A percentile compares a stretch with the other conserved stretches of the same genome.
These are phyloP conservation scores for Otus sunia DNA, from an alignment of 2,113 vertebrate genomes.

Conservation along the genomic window DNA sequence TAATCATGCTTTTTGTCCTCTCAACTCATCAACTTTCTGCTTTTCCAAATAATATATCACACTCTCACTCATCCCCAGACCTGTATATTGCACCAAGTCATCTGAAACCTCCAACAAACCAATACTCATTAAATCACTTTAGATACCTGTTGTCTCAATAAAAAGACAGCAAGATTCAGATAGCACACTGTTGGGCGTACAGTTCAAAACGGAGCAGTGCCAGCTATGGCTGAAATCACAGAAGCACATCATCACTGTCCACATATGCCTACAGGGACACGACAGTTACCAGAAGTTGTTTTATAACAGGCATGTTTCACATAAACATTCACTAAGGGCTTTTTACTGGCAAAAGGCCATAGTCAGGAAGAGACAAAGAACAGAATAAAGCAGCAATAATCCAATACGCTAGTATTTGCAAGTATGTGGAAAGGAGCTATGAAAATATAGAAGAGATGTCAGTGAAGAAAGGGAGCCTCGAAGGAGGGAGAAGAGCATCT, in stretches of 20 bases:
- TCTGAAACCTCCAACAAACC: neutral
- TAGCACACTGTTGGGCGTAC: fast-evolving
- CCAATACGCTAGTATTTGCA: neutral
- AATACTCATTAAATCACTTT: neutral
- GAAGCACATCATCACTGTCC: neutral
- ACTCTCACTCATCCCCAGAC: neutral
- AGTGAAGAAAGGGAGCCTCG: neutral
- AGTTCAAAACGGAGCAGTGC: neutral
- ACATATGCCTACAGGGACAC: fast-evolving
- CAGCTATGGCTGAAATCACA: neutral
- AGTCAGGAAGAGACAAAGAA: neutral
- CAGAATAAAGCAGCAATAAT: neutral
- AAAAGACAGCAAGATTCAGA: neutral
- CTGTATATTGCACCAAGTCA: neutral
- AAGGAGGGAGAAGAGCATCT: neutral
- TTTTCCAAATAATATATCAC: neutral
- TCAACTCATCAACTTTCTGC: neutral
- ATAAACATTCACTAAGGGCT: neutral
- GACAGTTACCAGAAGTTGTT: neutral
- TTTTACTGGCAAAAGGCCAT: neutral
- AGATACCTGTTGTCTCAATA: neutral
- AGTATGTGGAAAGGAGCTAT: neutral
- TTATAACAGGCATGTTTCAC: neutral
- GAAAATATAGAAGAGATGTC: neutral
- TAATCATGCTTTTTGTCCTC: neutral